Evolutionary conservation across 2,888 invertebrate genomes (phyloP).

Genomic region (Exephanes ischioxanthus): DNA sequence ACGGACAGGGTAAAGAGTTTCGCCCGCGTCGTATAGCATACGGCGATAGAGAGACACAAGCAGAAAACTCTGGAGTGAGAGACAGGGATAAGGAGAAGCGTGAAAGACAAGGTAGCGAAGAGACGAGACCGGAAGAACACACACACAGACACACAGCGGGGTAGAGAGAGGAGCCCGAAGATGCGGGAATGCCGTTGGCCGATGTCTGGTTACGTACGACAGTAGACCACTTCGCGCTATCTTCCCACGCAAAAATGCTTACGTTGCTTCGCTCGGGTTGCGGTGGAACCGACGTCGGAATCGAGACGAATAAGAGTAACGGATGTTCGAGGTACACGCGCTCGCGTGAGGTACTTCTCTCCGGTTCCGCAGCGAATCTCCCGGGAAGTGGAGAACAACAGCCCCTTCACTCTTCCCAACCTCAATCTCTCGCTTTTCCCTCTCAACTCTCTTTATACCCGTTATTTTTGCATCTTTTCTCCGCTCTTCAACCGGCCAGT

Average conservation of each 20-base stretch:
- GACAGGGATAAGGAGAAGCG: conserved; percentile 7
- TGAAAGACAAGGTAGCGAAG: conserved; percentile 5
- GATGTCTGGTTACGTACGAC: conserved; percentile 75
- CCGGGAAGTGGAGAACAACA: conserved; percentile 2
- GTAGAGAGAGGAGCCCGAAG: conserved; percentile 43
- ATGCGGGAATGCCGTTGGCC: conserved; percentile 69
- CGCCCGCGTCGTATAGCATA: conserved; percentile 32
- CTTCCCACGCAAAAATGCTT: conserved; percentile 80
- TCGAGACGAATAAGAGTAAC: conserved; percentile 21
- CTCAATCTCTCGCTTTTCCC: neutral
- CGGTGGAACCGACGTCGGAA: conserved; percentile 16
- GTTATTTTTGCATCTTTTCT: conserved; percentile 12
- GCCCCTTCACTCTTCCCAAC: neutral
- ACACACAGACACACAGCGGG: neutral
- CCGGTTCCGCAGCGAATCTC: neutral
- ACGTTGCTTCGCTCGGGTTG: conserved; percentile 72
- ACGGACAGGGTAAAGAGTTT: conserved; percentile 38
- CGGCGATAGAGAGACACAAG: conserved; percentile 36
- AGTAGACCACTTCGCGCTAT: conserved; percentile 72
- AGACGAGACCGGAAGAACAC: conserved; percentile 10
- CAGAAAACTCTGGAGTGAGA: neutral
- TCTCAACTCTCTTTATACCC: neutral
- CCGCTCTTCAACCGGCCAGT: neutral
- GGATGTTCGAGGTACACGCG: conserved; percentile 26
- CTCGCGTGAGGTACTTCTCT: neutral